A percentile compares a stretch with the other conserved stretches of the same genome.
These are phyloP conservation scores for Cyanoliseus patagonus DNA, from an alignment of 2,113 vertebrate species.

Conservation along the genomic window DNA sequence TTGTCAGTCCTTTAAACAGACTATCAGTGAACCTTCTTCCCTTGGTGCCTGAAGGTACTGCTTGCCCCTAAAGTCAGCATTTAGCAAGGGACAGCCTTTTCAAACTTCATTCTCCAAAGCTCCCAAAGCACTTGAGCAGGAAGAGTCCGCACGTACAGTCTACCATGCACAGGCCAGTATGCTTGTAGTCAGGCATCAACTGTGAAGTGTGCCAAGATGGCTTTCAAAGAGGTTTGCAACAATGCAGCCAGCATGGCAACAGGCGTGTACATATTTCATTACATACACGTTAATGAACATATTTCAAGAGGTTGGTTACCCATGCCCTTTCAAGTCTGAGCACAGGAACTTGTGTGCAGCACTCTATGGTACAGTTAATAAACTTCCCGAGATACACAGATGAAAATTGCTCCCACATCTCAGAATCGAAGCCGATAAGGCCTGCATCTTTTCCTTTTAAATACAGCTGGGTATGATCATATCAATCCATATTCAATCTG, in stretches of 20 bases:
- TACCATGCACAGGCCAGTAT: too few relatives aligned
- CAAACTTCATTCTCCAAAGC: neutral
- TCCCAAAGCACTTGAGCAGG: neutral
- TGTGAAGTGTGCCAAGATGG: neutral
- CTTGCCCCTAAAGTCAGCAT: neutral
- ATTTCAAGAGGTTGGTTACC: neutral
- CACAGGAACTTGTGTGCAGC: neutral
- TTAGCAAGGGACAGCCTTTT: neutral
- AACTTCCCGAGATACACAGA: rapidly evolving
- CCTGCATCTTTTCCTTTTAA: neutral
- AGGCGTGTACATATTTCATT: neutral
- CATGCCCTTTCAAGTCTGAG: neutral
- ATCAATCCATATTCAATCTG: neutral
- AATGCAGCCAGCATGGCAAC: neutral
- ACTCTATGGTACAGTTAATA: neutral
- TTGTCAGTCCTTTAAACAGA: neutral
- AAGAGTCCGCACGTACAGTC: neutral
- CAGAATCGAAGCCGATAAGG: neutral
- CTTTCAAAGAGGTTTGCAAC: neutral
- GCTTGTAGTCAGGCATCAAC: neutral
- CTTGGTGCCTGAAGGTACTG: neutral
- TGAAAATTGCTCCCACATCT: neutral
- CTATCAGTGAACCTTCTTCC: neutral
- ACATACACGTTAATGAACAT: neutral
- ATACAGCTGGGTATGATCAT: neutral